Percentiles rank a stretch among this genome's conserved stretches.
phyloP scores from a whole-genome alignment of 1,140 invertebrate species.

The Ladona fulva region DNA sequence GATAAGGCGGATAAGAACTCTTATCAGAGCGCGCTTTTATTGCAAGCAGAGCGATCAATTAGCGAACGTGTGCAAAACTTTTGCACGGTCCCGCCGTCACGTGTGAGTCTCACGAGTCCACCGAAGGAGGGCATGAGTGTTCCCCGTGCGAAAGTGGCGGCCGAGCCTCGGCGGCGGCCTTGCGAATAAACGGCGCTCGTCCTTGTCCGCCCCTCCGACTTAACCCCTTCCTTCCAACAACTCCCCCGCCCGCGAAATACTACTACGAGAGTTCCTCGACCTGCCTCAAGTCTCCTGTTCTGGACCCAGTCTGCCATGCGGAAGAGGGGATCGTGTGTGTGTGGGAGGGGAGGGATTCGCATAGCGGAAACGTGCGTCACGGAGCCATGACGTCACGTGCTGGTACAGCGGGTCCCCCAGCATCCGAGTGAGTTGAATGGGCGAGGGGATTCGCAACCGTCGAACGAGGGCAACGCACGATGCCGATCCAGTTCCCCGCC shows the following conservation, averaged over 20 bases:
- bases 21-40: too few relatives aligned
- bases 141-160: not conserved
- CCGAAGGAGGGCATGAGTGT: not conserved
- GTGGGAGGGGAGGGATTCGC: not conserved
- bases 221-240: not conserved
- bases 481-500: too few relatives aligned
- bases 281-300: not conserved
- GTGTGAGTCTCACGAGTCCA: too few relatives aligned
- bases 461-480: too few relatives aligned
- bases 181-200: not conserved
- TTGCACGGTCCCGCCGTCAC: too few relatives aligned
- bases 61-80: too few relatives aligned
- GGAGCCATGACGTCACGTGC: not conserved
- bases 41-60: too few relatives aligned
- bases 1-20: too few relatives aligned
- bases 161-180: not conserved
- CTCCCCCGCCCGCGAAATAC: not conserved
- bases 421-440: too few relatives aligned
- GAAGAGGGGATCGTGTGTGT: not conserved
- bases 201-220: not conserved
- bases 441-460: too few relatives aligned
- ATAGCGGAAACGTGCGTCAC: slow-evolving; percentile 2
- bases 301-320: not conserved
- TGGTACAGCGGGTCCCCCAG: not conserved
- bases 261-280: not conserved